Evolutionary conservation across 2,888 invertebrate species (phyloP), one percentile per base, ranked within the genome.

Genomic region (Nebria salina): DNA sequence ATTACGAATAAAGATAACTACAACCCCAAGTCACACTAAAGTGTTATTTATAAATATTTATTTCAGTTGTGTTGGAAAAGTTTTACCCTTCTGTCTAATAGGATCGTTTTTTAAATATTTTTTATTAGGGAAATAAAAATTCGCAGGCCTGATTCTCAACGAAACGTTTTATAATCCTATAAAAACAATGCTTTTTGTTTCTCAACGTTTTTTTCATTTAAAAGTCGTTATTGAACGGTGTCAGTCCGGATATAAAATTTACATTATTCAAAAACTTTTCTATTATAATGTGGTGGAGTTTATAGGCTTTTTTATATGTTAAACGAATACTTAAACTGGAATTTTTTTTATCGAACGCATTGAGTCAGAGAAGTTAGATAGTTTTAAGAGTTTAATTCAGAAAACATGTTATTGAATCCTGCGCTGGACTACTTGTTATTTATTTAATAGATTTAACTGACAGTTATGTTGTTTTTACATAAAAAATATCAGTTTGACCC

Each of bases 91-190:
- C 54, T 8, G 54, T 54, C 54, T 54, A 54, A 54, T 54, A 54
- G 54, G 54, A 54, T 54, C 54, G 54, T 54, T 54, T 54, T 34
- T 34, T 34, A 4, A 20, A 54, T 54, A 54, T 54, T 72, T 78
- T 78, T 78, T 78, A 78, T 74, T 73, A 73, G 42, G 78, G 65
- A 20, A 66, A 74, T 78, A 78, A 78, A 78, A 78, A 11, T 72
- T 34, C 74, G 66, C 66, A 66, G 15, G 66, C 73, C 66, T 41
- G 25, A 77, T 72, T 77, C 73, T 78, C 70, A 78, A 78, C 78
- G 74, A 74, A 78, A 74, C 74, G 78, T 65, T 78, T 78, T 78
- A 78, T 78, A 78, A 78, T 78, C 78, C 78, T 65, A 78, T 78
- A 78, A 78, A 78, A 73, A 78, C 78, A 78, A 74, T 78, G 73